phyloP scores from a whole-genome alignment of 2,113 vertebrate genomes.

The Salvator merianae region DNA sequence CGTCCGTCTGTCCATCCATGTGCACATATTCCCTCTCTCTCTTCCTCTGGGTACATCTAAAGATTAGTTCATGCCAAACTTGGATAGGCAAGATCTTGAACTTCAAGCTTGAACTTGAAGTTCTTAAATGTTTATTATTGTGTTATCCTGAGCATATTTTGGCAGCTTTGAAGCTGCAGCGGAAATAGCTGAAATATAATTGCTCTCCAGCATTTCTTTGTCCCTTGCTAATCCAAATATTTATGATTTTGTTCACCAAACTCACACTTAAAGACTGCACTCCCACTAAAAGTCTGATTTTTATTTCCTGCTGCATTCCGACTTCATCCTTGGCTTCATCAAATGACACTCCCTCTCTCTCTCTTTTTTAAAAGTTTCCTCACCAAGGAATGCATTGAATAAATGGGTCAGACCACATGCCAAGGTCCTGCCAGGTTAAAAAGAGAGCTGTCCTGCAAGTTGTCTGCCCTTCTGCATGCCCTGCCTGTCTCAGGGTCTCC shows the following conservation, averaged over 20 bases:
- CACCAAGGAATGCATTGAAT: not conserved
- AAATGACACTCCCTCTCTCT: not conserved
- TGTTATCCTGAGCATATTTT: constrained; percentile 49
- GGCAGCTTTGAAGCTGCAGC: constrained; percentile 56
- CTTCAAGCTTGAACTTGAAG: constrained; percentile 54
- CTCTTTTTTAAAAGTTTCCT: not conserved
- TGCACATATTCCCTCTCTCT: too few relatives aligned
- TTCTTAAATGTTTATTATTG: constrained; percentile 46
- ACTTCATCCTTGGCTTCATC: constrained; percentile 48
- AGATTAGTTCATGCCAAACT: constrained; percentile 27
- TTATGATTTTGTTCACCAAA: constrained; percentile 63
- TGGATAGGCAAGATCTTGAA: constrained; percentile 44
- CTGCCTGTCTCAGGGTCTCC: too few relatives aligned
- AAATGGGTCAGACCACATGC: not conserved
- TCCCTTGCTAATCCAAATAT: constrained; percentile 61
- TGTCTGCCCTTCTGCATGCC: too few relatives aligned
- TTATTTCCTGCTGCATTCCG: constrained; percentile 54
- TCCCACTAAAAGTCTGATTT: constrained; percentile 14
- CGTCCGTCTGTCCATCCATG: too few relatives aligned
- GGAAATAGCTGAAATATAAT: constrained; percentile 66
- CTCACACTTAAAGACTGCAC: constrained; percentile 60
- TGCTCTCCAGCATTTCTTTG: constrained; percentile 60
- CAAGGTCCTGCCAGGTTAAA: too few relatives aligned
- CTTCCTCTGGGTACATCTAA: not conserved
- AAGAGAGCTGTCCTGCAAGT: too few relatives aligned